Base-by-base conservation (phyloP, 2,797 vertebrate genomes). In the Labroides dimidiatus region DNA sequence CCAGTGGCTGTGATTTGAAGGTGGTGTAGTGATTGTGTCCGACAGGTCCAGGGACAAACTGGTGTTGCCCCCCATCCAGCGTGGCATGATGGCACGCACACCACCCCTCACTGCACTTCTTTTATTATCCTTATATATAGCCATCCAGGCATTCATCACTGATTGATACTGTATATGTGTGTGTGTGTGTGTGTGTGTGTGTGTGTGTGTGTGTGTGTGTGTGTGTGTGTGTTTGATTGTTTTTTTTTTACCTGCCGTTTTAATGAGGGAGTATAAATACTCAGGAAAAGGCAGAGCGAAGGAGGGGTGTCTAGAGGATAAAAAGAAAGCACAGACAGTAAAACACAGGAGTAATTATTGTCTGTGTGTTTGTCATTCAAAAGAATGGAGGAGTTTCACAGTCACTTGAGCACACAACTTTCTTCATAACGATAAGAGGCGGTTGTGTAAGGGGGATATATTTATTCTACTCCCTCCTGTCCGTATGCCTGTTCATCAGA, bases 401-500 rank as follows among this genome's bases (percentile, higher is more conserved):
- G 61, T 42, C 39, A 16, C 58, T 72, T 80, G 69, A 75, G 60
- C 39, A 52, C 69, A 68, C 64, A 73, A 73, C 64, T 77, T 84
- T 79, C 69, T 52, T 79, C 65, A 48, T 62, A 75, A 64, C 33
- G 57, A 64, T 42, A 21, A 13, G 57, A 72, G 60, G 63, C 53
- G 56, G 71, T n/a, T 14, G n/a, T 63, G 75, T 75, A 82, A 56
- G 59, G 17, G 47, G 85, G 84, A 76, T 57, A 75, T 77, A 82
- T 87, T 87, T 76, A 81, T 89, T 88, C 85, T 77, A 52, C 59
- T 74, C 69, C 65, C 61, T 76, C 70, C 55, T 80, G 68, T 78
- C 75, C 1, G 63, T 65, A 59, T 84, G 72, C 80, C 61, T 45
- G 72, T 72, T 77, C 71, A 81, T 83, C 75, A 67, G 76, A 72